phyloP scores from a whole-genome alignment of 1,140 invertebrate genomes.

The Streblospio benedicti region DNA sequence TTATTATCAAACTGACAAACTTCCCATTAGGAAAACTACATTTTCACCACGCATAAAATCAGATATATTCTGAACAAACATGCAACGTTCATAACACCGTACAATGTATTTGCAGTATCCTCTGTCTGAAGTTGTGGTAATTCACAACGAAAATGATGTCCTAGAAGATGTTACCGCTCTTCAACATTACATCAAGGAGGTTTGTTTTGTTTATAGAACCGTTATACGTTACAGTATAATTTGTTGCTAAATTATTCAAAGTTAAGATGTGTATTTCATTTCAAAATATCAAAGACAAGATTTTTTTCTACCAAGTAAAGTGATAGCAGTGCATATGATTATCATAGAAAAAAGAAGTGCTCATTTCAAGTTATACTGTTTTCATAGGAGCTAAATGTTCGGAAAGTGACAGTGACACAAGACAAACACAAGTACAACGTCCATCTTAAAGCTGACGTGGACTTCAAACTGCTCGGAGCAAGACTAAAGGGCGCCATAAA shows the following conservation, averaged over 20 bases:
- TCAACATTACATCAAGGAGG: conserved; percentile 76
- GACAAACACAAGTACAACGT: conserved; percentile 93
- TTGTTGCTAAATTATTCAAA: neutral
- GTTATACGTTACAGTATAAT: neutral
- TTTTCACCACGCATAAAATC: too few relatives aligned
- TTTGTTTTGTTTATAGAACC: conserved; percentile 21
- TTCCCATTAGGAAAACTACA: too few relatives aligned
- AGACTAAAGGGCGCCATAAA: conserved; percentile 67
- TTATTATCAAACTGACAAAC: conserved; percentile 26
- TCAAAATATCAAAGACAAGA: neutral
- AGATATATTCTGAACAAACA: too few relatives aligned
- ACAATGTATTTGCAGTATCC: conserved; percentile 77
- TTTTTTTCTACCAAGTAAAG: neutral
- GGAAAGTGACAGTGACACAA: conserved; percentile 72
- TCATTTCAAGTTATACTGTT: too few relatives aligned
- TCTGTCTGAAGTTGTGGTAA: conserved; percentile 86
- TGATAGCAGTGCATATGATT: too few relatives aligned
- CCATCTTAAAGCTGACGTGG: conserved; percentile 82
- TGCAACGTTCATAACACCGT: too few relatives aligned
- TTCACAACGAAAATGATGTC: conserved; percentile 72
- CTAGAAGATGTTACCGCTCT: conserved; percentile 74
- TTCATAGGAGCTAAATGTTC: conserved; percentile 88
- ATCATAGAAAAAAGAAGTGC: too few relatives aligned
- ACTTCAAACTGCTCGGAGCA: conserved; percentile 76
- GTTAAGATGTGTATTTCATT: too few relatives aligned